phyloP scores from a whole-genome alignment of 2,797 vertebrate species.

The Premnoplex brunnescens region DNA sequence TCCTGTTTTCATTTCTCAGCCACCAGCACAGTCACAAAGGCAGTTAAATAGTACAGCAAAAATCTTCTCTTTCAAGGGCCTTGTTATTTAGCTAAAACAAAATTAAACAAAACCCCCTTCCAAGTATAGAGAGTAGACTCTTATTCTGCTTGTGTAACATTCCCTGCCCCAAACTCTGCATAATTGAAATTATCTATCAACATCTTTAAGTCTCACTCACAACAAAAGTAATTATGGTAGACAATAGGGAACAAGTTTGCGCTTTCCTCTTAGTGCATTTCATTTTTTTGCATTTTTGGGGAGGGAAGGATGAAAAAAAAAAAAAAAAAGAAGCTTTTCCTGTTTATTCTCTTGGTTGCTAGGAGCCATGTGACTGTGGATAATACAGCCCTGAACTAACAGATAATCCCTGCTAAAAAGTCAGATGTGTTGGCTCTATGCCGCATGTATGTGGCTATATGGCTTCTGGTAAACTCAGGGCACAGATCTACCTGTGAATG shows the following conservation, averaged over 20 bases:
- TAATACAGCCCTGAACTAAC: background rate
- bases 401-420: background rate
- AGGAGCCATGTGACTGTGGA: background rate
- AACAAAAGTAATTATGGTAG: background rate
- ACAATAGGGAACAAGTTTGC: background rate
- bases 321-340: background rate
- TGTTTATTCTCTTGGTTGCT: background rate
- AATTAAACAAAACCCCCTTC: background rate
- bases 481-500: background rate
- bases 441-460: background rate
- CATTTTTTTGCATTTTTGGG: accelerated
- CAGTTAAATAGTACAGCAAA: background rate
- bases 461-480: background rate
- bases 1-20: background rate
- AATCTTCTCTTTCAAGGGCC: background rate
- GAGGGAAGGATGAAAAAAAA: background rate
- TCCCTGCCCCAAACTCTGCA: background rate
- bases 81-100: background rate
- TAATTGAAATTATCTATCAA: background rate
- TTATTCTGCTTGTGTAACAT: background rate
- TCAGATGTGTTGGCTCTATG: background rate
- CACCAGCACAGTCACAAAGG: background rate
- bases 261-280: background rate
- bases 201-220: background rate
- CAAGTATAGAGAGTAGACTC: background rate